These are phyloP conservation scores for Chionis minor DNA, from an alignment of 2,113 vertebrate genomes.

Conservation along the genomic window DNA sequence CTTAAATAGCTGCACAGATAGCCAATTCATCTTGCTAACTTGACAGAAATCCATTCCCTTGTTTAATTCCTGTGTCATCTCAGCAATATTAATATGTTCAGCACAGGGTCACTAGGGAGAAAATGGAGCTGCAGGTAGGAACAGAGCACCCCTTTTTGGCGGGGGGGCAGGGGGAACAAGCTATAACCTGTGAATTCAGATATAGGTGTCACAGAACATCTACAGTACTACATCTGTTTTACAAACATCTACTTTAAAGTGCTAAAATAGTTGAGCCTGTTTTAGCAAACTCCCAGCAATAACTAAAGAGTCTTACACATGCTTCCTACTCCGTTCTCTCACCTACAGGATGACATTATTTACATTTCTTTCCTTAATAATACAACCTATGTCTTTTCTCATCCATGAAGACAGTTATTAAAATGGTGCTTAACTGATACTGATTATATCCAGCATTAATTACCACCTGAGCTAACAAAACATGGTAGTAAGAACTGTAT, in stretches of 20 bases:
- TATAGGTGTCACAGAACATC: background rate
- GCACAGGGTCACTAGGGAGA: background rate
- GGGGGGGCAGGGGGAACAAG: background rate
- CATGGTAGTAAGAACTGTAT: background rate
- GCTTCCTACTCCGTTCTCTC: background rate
- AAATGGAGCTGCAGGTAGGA: background rate
- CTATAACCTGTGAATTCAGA: background rate
- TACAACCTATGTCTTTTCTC: background rate
- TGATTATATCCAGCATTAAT: background rate
- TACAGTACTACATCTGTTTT: no score
- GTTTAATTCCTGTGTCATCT: slow-evolving; percentile 27
- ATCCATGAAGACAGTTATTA: background rate
- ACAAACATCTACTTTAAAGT: background rate
- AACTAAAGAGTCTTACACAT: background rate
- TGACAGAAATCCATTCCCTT: slow-evolving; percentile 50
- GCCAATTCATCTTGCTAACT: background rate
- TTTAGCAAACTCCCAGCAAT: background rate
- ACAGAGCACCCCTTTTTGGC: background rate
- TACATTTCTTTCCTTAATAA: background rate
- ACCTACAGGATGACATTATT: background rate
- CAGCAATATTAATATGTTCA: background rate
- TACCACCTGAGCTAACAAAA: background rate
- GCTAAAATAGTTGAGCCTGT: background rate
- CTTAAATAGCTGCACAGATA: background rate
- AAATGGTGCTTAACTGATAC: background rate